Evolutionary conservation across 2,797 vertebrate genomes (phyloP), one percentile per base, ranked within the genome.

Genomic region (Enteromius trimaculatus): DNA sequence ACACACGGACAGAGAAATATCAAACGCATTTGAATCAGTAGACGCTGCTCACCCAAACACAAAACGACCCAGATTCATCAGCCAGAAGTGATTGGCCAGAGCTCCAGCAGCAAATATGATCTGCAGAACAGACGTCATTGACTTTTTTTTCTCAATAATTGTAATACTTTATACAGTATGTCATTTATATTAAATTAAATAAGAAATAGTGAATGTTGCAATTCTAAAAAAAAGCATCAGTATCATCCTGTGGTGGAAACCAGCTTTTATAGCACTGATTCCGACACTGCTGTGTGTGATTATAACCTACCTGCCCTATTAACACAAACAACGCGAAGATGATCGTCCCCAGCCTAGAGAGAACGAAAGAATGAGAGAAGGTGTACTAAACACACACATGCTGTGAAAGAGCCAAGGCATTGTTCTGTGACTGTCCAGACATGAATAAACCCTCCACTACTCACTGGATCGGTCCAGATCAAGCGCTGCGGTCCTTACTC

Each of bases 301-400:
- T 2, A 31, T 31, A 14, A 89, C 94, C 89, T 88, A 99, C 98
- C 95, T 99, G 98, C 72, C 98, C 98, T 1, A 90, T 23, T 88
- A 96, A 98, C 86, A 99, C 97, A 78, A 99, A 98, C 14, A 95
- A 82, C 49, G 96, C 96, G 85, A 99, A 99, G 88, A 99, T 96
- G 58, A 99, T 76, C 1, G 98, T 97, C 84, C 97, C 98, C 90
- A 97, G 88, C 88, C 98, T 99, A 82, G 2, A 87, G 89, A 81
- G 29, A 53, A 89, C 31, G 84, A 10, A 7, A 64, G 23, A 53
- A 89, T 29, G 85, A 13, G 4, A 64, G 23, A 17, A 34, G 0
- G 11, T 51, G n/a, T 47, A 62, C 26, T 62, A 7, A 60, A 60
- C 23, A 58, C 11, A 10, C 53, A 58, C 9, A 2, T 23, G 21